These are phyloP conservation scores for Indri indri DNA, from an alignment of 2,113 vertebrate species.

Conservation along the genomic window DNA sequence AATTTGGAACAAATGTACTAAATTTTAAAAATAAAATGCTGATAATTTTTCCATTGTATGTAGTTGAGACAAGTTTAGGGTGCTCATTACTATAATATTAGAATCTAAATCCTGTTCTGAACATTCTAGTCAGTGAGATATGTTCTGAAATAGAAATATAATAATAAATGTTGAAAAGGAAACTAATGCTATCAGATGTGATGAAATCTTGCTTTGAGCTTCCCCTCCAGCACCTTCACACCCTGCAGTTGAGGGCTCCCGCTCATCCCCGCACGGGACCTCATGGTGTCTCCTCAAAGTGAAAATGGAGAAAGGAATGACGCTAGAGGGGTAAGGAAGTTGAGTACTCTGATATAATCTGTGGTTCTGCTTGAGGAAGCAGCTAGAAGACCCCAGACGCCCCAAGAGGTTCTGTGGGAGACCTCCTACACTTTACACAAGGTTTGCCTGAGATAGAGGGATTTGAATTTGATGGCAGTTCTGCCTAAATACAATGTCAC, in stretches of 20 bases:
- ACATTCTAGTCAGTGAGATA: neutral
- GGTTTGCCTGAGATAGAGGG: neutral
- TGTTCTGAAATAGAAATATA: neutral
- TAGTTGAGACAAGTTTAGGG: neutral
- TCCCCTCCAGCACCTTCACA: neutral
- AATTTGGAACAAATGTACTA: neutral
- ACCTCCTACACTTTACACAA: neutral
- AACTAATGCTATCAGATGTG: neutral
- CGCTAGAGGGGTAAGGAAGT: no score
- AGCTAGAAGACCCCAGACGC: neutral
- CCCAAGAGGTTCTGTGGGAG: neutral
- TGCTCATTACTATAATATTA: neutral
- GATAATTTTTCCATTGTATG: neutral
- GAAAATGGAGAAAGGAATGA: neutral
- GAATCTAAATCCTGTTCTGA: constrained; percentile 6
- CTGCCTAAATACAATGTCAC: neutral
- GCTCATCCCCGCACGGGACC: neutral
- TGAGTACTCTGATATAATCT: neutral
- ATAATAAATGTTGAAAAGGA: neutral
- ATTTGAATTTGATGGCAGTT: neutral
- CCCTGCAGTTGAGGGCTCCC: neutral
- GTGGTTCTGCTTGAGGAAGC: neutral
- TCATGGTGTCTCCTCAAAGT: neutral
- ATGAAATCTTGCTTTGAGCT: neutral
- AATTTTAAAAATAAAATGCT: neutral